Base-by-base conservation (phyloP, 2,113 vertebrate genomes). In the Motacilla tschutschensis region DNA sequence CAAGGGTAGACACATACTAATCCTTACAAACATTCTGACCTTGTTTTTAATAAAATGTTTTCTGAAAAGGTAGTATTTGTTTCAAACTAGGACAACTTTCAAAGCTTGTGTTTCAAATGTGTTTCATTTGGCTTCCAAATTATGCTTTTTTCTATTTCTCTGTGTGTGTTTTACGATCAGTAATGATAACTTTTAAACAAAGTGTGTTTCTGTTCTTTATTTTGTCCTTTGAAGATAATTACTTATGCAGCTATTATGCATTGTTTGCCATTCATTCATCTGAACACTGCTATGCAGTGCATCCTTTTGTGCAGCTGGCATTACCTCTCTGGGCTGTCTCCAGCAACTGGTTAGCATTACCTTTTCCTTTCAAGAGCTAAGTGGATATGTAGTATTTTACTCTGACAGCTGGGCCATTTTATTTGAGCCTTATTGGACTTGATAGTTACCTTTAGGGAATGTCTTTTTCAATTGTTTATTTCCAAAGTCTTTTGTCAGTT, bases 371-470 rank as follows among this genome's bases (percentile, higher is more conserved):
- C 92, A 96, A 95, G 93, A 96, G 88, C 77, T 92, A 95, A 97
- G 93, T 95, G 95, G 94, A 94, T 96, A 94, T 92, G 77, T 72
- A 65, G 86, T 96, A 96, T 97, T 97, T 97, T 95, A 93, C 79
- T 91, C 88, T 96, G 96, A 97, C 96, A 97, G 96, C 93, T 91
- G 75, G 87, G 85, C 91, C 88, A 86, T 97, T 97, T 97, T 89
- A 93, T 91, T 97, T 96, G 96, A 97, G 94, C 79, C 95, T 97
- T 97, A 97, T 97, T 97, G 94, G 83, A 94, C 90, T 96, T 96
- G 96, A 97, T 97, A 91, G 95, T 88, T 97, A 96, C 96, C 96
- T 96, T 97, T 89, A 96, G 94, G 95, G 92, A 95, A 96, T 96
- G 95, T 94, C 96, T 96, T 95, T 97, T 96, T 92, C 95, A 93